Conservation (phyloP, 2,888 invertebrate species). For the Drosophila picticornis region DNA sequence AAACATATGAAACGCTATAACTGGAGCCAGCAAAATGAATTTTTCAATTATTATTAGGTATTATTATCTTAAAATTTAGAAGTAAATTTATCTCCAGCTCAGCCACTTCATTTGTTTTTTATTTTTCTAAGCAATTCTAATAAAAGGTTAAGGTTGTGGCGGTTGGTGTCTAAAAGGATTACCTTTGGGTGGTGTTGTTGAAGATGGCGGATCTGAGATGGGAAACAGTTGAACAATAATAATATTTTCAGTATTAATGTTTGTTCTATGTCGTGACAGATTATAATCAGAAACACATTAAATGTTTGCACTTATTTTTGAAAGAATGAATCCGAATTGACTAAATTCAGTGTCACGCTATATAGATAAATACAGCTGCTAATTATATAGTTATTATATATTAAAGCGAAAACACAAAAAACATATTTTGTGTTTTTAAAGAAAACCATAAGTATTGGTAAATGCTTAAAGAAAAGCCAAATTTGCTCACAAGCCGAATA, state of each 20-base stretch:
- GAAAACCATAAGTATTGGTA: neutral
- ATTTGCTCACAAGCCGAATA: conserved; percentile 3
- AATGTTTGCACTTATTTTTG: neutral
- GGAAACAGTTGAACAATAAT: neutral
- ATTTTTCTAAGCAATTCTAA: neutral
- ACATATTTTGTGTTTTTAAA: neutral
- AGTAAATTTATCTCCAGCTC: too few relatives aligned
- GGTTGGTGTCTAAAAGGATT: neutral
- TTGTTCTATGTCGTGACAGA: neutral
- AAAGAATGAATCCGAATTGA: neutral
- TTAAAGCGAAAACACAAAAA: too few relatives aligned
- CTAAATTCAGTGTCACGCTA: neutral
- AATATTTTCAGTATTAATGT: neutral
- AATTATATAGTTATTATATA: too few relatives aligned
- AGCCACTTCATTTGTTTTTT: neutral
- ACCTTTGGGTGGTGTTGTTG: neutral
- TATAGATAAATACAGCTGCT: neutral
- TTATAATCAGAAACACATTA: neutral
- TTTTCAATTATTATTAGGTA: too few relatives aligned
- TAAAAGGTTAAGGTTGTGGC: neutral
- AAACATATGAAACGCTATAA: too few relatives aligned
- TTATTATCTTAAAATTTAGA: too few relatives aligned
- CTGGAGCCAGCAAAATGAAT: too few relatives aligned
- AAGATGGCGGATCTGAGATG: neutral
- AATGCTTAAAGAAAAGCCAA: neutral